Base-by-base conservation (phyloP, 2,888 invertebrate species). In the Drosophila infuscata region DNA sequence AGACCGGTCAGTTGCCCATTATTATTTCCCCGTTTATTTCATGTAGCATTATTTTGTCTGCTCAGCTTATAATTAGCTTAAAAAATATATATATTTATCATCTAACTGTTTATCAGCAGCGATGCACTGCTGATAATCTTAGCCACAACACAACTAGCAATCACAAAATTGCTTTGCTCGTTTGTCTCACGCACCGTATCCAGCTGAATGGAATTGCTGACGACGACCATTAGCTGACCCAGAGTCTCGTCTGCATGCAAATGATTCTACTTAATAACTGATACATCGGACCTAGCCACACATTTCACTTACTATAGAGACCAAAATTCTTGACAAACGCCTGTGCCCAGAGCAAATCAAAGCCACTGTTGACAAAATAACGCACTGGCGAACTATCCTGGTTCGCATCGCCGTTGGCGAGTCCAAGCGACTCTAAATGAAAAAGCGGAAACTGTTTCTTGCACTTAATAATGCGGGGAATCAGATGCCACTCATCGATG, bases 261-360 rank as follows among this genome's bases (percentile, higher is more conserved):
- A 63, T 17, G 52, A 29, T 2, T n/a, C n/a, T 0, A 48, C 8
- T 56, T 36, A 56, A 29, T 52, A 36, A 12, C n/a, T 6, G 20
- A 20, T 15, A 15, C 32, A n/a, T 17, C 3, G 17, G 15, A 41
- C 5, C 3, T 35, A 9, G 41, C 9, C 25, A 46, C 38, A 38
- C 51, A 15, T 17, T 38, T 32, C 29, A 57, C 80, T 80, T 54
- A 83, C 83, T 72, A 51, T 67, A 79, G 1, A 83, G 64, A 3
- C 69, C 68, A 41, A 82, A 83, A 61, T 81, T 83, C 38, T 81
- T 78, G 15, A 74, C 71, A 57, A 83, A 83, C 7, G 82, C 81
- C 57, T 81, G 83, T 0, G 73, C 81, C 43, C 71, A 72, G 7
- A 83, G 20, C 36, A 82, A 51, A 69, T 76, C 76, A 29, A 76